Evolutionary conservation across 2,113 vertebrate species (phyloP).

Genomic region (Hoplias malabaricus): DNA sequence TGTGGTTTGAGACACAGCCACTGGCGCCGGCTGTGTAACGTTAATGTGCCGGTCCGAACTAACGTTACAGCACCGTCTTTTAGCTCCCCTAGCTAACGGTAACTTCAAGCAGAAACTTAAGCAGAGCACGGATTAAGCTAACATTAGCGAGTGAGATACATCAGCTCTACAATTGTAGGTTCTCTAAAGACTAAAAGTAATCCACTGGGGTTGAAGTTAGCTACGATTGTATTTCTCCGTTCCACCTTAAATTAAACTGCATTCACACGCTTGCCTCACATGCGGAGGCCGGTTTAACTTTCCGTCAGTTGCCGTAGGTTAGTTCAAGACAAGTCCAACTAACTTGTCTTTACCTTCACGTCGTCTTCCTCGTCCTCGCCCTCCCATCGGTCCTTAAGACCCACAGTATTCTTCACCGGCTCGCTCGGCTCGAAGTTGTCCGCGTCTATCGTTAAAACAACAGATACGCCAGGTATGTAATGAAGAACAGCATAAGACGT

Average conservation of each 20-base stretch:
- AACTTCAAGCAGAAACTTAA: not conserved
- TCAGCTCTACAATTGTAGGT: no score
- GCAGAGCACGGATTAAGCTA: not conserved
- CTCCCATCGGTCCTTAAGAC: conserved; percentile 56
- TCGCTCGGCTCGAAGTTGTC: conserved; percentile 84
- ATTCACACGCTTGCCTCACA: no score
- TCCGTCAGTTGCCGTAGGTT: no score
- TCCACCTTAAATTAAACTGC: no score
- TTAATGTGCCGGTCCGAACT: not conserved
- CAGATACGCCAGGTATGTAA: not conserved
- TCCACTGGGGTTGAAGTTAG: not conserved
- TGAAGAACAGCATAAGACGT: not conserved
- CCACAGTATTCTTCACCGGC: conserved; percentile 64
- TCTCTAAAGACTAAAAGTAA: no score
- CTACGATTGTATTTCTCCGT: no score
- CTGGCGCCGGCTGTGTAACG: no score
- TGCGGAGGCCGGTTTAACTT: no score
- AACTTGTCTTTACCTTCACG: conserved; percentile 70
- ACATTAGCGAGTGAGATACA: not conserved
- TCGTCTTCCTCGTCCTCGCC: conserved; percentile 82
- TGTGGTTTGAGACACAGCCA: no score
- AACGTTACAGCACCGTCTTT: not conserved
- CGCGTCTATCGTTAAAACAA: conserved; percentile 76
- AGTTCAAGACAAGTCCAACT: no score
- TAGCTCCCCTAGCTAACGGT: not conserved